Base-by-base conservation (phyloP, 2,797 vertebrate species). In the Silurus lanzhouensis region DNA sequence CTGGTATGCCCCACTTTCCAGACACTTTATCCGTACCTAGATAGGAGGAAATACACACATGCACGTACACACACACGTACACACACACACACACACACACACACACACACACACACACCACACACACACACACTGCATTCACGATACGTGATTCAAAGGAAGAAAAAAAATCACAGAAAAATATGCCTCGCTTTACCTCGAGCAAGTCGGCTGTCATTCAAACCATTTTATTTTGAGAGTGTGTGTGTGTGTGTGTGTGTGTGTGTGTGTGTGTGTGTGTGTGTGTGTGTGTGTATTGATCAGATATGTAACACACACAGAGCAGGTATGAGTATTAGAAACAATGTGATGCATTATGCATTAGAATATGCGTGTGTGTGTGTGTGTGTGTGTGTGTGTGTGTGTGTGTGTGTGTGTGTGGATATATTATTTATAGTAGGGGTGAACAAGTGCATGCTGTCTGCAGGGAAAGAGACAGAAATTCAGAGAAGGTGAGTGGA, bases 391-490 rank as follows among this genome's bases (percentile, higher is more conserved):
- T 77, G 75, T 58, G 74, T 58, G 52, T 58, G 74, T 31, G 74
- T 25, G 52, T 27, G 74, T 27, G 72, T 75, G 80, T 85, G 72
- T 74, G 84, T 63, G 84, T 15, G 66, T 70, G 81, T 44, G 44
- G 25, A 72, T 88, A 66, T 75, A 87, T 88, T 88, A 87, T 89
- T 84, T 79, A 89, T 88, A 87, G 78, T 64, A 17, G 81, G 82
- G 84, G 87, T 88, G 83, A 89, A 84, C 63, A 84, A 87, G 87
- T 89, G 81, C 85, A 88, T 87, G 31, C 79, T 83, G 84, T 81
- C 77, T 81, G 76, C 63, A 12, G 71, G 14, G 44, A 66, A 48
- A 80, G 61, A 80, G 31, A 60, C 57, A 44, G 19, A 61, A 20
- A 60, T 20, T 60, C 17, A 78, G 52, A 77, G 9, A 38, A 6